A percentile compares a stretch with the other conserved stretches of the same genome.
Evolutionary conservation across 2,888 invertebrate genomes (phyloP).

Genomic region (Clepsis dumicolana): DNA sequence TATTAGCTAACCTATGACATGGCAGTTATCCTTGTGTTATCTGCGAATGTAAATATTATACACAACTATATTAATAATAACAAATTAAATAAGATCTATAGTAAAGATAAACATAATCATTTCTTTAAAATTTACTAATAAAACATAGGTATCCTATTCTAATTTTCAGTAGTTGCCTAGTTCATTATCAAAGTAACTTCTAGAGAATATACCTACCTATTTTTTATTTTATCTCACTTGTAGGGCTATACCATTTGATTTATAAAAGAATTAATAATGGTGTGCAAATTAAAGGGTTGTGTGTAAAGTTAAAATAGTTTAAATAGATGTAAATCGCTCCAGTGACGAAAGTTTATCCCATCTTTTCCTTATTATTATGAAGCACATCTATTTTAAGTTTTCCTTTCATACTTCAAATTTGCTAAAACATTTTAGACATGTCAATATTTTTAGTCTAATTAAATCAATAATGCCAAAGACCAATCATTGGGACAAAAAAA

Average conservation of each 20-base stretch:
- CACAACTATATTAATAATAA: slow-evolving; percentile 80
- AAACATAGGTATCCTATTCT: slow-evolving; percentile 71
- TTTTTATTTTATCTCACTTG: slow-evolving; percentile 59
- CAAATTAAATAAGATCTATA: slow-evolving; percentile 81
- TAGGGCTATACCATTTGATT: slow-evolving; percentile 67
- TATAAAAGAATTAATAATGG: slow-evolving; percentile 75
- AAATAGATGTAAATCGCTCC: slow-evolving; percentile 80
- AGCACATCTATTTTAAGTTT: slow-evolving; percentile 62
- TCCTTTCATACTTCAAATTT: slow-evolving; percentile 56
- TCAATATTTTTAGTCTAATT: slow-evolving; percentile 69
- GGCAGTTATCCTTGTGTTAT: slow-evolving; percentile 75
- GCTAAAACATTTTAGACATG: slow-evolving; percentile 64
- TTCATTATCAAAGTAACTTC: slow-evolving; percentile 55
- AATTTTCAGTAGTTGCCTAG: slow-evolving; percentile 81
- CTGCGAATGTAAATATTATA: slow-evolving; percentile 81
- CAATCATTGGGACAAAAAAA: slow-evolving; percentile 78
- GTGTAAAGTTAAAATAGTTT: slow-evolving; percentile 85
- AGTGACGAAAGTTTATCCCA: slow-evolving; percentile 64
- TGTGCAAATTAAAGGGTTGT: slow-evolving; percentile 86
- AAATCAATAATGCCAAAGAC: slow-evolving; percentile 81
- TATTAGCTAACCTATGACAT: slow-evolving; percentile 59
- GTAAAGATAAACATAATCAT: slow-evolving; percentile 84
- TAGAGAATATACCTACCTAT: slow-evolving; percentile 67
- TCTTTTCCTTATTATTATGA: slow-evolving; percentile 52
- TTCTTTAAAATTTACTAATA: slow-evolving; percentile 79